Base-by-base conservation (phyloP, 2,113 vertebrate species). In the Polyodon spathula region DNA sequence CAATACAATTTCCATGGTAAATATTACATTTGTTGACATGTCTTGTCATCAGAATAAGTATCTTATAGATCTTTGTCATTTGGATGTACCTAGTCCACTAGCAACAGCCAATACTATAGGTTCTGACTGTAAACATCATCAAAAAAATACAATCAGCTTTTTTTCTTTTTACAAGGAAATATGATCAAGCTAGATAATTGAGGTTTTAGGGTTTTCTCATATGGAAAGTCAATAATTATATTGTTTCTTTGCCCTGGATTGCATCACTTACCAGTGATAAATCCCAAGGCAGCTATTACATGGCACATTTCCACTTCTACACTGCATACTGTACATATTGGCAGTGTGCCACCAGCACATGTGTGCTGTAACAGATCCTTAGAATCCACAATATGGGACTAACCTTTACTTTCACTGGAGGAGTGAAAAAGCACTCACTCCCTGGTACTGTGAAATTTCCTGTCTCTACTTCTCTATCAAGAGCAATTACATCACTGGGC, bases 401-500 rank as follows among this genome's bases (percentile, higher is more conserved):
- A n/a, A 8, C 11, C 46, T 50, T 12, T 50, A n/a, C 46, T 50
- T 12, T 50, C 55, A 40, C 38, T 40, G 12, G 14, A n/a, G 55
- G 8, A 16, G 40, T 15, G 40, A 40, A 6, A 44, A 9, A 40
- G 43, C 38, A 38, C 8, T 38, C 54, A 6, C 54, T 38, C 39
- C 27, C 27, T 43, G 56, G 40, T 37, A 15, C 40, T 15, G 56
- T 7, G 12, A 12, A n/a, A 42, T 58, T 58, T 58, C 56, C 40
- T 44, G 40, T 43, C 37, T 6, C 38, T 17, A 8, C 10, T 16
- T 58, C 56, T 58, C 41, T 15, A 43, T 16, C 55, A 44, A 42
- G 56, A 15, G 46, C 16, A 8, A 44, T 58, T 17, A 58, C 56
- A 42, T 58, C 56, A 58, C 16, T n/a, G 40, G 6, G 40, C 40